Evolutionary conservation across 2,888 invertebrate species (phyloP), one percentile per base, ranked within the genome.

Genomic region (Elegia similella): DNA sequence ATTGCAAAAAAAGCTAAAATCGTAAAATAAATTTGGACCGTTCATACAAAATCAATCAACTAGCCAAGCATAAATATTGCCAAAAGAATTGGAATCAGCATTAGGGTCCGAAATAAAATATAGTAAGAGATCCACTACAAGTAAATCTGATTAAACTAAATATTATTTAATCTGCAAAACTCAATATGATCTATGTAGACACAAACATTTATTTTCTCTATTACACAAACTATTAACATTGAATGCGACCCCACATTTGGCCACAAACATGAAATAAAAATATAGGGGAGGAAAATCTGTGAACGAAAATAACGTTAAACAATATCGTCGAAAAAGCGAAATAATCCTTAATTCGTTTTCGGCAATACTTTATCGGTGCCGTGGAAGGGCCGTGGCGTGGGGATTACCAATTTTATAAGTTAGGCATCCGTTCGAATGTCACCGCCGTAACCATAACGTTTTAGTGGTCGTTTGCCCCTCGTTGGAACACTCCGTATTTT

Each of bases 391-490:
- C 70, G 72, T 74, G 71, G 73, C 72, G 72, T 69, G 62, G 74
- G 74, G 80, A 83, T 84, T 80, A 81, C 84, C 85, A 84, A 83
- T 88, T 88, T 89, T 86, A 82, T 88, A 87, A 87, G 88, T 86
- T 84, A 82, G 84, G 80, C 82, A 83, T 85, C 83, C 78, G 77
- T 82, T 79, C 78, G 79, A 86, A 82, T 86, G 87, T 87, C 86
- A 82, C 87, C 84, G 83, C 87, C 82, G 83, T 88, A 85, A 86
- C 87, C 86, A 84, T 90, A 87, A 89, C 85, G 69, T 88, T 90
- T 89, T 85, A 89, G 83, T 86, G 85, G 78, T 74, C 78, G 80
- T 90, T 88, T 72, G 69, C 86, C 83, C 86, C 86, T 88, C 83
- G 85, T 87, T 80, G 80, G 80, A 78, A 79, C 82, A 84, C 82